Evolutionary conservation across 2,888 invertebrate genomes (phyloP).

Genomic region (Idaea biselata): DNA sequence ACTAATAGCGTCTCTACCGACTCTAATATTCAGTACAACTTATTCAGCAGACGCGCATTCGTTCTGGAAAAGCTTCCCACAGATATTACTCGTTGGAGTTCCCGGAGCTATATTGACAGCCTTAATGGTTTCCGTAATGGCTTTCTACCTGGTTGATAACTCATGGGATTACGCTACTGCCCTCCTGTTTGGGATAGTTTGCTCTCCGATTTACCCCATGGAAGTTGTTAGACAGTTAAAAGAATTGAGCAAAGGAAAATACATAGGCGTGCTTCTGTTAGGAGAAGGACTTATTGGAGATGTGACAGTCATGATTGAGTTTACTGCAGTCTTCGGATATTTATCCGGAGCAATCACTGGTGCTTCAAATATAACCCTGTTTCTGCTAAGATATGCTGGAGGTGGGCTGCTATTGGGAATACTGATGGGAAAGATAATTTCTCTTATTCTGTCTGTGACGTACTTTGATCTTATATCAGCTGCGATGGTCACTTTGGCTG

Average conservation of each 20-base stretch:
- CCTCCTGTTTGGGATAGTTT: conserved; percentile 61
- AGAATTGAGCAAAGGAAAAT: conserved; percentile 63
- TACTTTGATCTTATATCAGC: conserved; percentile 64
- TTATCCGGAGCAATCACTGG: conserved; percentile 52
- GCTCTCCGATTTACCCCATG: conserved; percentile 67
- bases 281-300: conserved; percentile 70
- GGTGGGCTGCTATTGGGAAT: conserved; percentile 63
- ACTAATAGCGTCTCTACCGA: conserved; percentile 54
- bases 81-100: conserved; percentile 61
- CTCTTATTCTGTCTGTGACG: conserved; percentile 54
- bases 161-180: conserved; percentile 62
- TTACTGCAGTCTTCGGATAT: conserved; percentile 61
- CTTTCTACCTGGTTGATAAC: conserved; percentile 58
- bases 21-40: conserved; percentile 63
- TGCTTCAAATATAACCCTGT: conserved; percentile 54
- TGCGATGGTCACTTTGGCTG: conserved; percentile 58
- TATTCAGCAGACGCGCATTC: conserved; percentile 67
- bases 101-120: conserved; percentile 60
- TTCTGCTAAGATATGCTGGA: conserved; percentile 59
- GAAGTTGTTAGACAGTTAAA: conserved; percentile 63
- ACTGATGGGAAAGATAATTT: conserved; percentile 61
- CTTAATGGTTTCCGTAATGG: conserved; percentile 60
- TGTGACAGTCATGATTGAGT: conserved; percentile 67
- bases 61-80: conserved; percentile 63
- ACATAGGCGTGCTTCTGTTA: conserved; percentile 59